Conservation (phyloP, 1,140 invertebrate genomes). For the Drosophila teissieri region DNA sequence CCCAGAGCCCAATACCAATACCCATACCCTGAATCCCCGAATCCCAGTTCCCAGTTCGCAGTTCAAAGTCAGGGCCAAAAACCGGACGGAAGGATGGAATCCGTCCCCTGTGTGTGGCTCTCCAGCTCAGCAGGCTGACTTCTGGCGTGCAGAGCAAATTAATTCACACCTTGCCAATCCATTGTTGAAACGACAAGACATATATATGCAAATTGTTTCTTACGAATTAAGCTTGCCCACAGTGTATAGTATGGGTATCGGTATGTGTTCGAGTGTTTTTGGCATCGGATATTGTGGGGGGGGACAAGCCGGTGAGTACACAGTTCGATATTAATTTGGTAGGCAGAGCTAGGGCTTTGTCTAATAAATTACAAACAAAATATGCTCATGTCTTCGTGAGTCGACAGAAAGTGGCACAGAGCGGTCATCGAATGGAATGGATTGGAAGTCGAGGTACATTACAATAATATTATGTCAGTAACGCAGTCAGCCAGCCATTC, state of each 20-base stretch:
- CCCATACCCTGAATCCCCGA: background rate
- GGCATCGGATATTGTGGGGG: background rate
- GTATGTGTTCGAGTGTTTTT: conserved; percentile 3
- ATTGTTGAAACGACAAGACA: conserved; percentile 74
- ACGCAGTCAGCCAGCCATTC: conserved; percentile 14
- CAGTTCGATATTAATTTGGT: conserved; percentile 69
- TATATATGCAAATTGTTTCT: conserved; percentile 82
- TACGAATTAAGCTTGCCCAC: conserved; percentile 59
- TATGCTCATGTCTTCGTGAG: conserved; percentile 79
- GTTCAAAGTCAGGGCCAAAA: conserved; percentile 15
- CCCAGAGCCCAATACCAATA: background rate
- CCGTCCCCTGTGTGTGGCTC: conserved; percentile 66
- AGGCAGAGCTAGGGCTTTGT: conserved; percentile 63
- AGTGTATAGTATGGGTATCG: background rate
- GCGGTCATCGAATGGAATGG: conserved; percentile 30
- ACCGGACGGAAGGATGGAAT: conserved; percentile 53
- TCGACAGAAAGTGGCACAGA: conserved; percentile 77
- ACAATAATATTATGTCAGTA: conserved; percentile 82
- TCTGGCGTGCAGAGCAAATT: conserved; percentile 79
- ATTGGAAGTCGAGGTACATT: conserved; percentile 53
- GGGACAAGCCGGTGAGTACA: conserved; percentile 3
- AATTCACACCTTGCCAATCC: conserved; percentile 83
- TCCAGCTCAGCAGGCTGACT: conserved; percentile 63
- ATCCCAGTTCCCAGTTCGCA: conserved; percentile 14
- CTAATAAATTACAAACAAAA: conserved; percentile 81